A percentile compares a stretch with the other conserved stretches of the same genome.
These are phyloP conservation scores for Ischnura elegans DNA, from an alignment of 2,888 invertebrate species.

Conservation along the genomic window DNA sequence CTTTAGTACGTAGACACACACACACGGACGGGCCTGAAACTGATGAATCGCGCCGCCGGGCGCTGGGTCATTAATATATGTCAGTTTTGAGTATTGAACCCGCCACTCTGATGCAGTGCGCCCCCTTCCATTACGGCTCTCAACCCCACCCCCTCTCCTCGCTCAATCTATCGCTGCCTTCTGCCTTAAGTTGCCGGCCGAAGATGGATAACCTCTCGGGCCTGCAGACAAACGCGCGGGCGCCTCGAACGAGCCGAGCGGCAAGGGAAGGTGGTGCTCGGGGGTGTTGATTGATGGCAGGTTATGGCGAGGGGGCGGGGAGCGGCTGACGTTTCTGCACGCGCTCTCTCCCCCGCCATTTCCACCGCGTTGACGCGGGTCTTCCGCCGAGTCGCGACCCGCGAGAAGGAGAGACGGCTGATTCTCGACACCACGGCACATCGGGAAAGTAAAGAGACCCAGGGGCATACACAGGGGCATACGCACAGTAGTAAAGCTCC, in stretches of 20 bases:
- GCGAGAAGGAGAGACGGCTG: too few relatives aligned
- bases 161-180: slow-evolving; percentile 67
- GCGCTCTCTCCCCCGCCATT: too few relatives aligned
- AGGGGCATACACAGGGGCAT: too few relatives aligned
- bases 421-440: too few relatives aligned
- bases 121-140: slow-evolving; percentile 39
- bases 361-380: too few relatives aligned
- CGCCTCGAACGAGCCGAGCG: slow-evolving; percentile 13
- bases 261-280: neutral
- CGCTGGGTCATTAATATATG: slow-evolving; percentile 78
- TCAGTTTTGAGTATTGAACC: slow-evolving; percentile 78
- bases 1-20: slow-evolving; percentile 75
- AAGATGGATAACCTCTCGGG: slow-evolving; percentile 69
- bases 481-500: too few relatives aligned
- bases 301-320: neutral
- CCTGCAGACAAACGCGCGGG: slow-evolving; percentile 49
- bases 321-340: too few relatives aligned
- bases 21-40: slow-evolving; percentile 76
- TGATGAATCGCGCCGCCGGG: slow-evolving; percentile 77
- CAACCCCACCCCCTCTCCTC: neutral
- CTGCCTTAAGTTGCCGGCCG: slow-evolving; percentile 68
- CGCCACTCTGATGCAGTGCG: slow-evolving; percentile 76
- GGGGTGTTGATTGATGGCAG: slow-evolving; percentile 2
- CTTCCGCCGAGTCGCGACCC: too few relatives aligned
- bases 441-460: too few relatives aligned